Base-by-base conservation (phyloP, 2,888 invertebrate genomes). In the Callyntrura sp. region DNA sequence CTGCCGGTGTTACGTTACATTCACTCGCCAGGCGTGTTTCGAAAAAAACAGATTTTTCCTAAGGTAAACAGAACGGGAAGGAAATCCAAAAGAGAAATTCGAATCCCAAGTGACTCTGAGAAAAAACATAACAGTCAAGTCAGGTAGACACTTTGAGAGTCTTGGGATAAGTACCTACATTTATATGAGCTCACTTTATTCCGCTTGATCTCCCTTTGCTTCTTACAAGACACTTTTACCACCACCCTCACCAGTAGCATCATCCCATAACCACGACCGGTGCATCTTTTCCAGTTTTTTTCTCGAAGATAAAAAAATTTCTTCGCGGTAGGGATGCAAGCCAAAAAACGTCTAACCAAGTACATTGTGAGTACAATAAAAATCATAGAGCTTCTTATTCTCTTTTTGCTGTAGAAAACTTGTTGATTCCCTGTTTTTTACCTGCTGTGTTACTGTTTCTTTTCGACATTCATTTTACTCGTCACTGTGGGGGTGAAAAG, bases 181-280 rank as follows among this genome's bases (percentile, higher is more conserved):
- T 48, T 65, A 48, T 60, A 68, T 83, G 65, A 28, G 78, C 62
- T 86, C 86, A 78, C 86, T 78, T 85, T 85, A 73, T 85, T 85
- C 85, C 85, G 76, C 85, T 60, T 76, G 76, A 85, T 76, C 76
- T 60, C 76, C 76, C 57, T 68, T 28, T 48, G 45, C 81, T 81
- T 62, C 73, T 55, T 79, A 79, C 78, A 79, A 79, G 78, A 57
- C 78, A 55, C 78, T 79, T 78, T 78, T 79, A 78, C 78, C 78
- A 79, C 78, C 78, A 79, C 35, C 78, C 20, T 48, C 73, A 73
- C 23, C 73, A 35, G 35, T 6, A 35, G 14, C n/a, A 43, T 2
- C n/a, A 70, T 11, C 25, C 6, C 23, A 8, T 23, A 62, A 14
- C 25, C 62, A 23, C 25, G 23, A 25, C 8, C 25, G 25, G 35